Percentiles rank a stretch among this genome's conserved stretches.
Evolutionary conservation across 2,113 vertebrate species (phyloP).

Genomic region (Romanogobio albipinnatus): DNA sequence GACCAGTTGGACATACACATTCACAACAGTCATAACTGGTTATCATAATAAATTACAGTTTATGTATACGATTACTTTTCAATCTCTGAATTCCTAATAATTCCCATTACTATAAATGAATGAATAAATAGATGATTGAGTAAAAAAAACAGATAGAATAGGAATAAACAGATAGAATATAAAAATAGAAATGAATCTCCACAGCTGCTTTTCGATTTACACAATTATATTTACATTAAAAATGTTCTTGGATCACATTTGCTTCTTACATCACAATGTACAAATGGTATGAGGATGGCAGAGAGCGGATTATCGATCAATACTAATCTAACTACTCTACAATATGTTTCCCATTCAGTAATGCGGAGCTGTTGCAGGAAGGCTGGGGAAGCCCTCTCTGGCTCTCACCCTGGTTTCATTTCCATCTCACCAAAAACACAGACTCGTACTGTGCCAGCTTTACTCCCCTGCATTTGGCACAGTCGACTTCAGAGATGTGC

Average conservation of each 20-base stretch:
- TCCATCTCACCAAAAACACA: constrained; percentile 22
- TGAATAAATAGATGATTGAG: not conserved
- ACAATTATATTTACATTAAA: not conserved
- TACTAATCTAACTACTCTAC: not conserved
- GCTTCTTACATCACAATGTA: not conserved
- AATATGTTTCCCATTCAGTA: constrained; percentile 18
- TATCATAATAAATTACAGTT: too few relatives aligned
- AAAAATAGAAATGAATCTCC: not conserved
- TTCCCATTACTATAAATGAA: not conserved
- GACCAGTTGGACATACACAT: too few relatives aligned
- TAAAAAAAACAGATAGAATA: not conserved
- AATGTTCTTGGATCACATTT: not conserved
- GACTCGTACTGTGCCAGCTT: constrained; percentile 28
- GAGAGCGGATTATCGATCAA: not conserved
- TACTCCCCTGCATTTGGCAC: constrained; percentile 49
- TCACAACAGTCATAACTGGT: too few relatives aligned
- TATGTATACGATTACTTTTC: not conserved
- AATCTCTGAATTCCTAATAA: not conserved
- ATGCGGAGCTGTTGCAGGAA: constrained; percentile 13
- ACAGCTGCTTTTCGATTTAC: not conserved
- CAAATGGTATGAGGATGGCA: not conserved
- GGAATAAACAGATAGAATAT: too few relatives aligned
- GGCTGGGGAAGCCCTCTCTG: constrained; percentile 50
- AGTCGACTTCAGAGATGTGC: constrained; percentile 4
- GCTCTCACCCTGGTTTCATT: not conserved